Conservation (phyloP, 2,888 invertebrate species). For the Conops quadrifasciatus region DNA sequence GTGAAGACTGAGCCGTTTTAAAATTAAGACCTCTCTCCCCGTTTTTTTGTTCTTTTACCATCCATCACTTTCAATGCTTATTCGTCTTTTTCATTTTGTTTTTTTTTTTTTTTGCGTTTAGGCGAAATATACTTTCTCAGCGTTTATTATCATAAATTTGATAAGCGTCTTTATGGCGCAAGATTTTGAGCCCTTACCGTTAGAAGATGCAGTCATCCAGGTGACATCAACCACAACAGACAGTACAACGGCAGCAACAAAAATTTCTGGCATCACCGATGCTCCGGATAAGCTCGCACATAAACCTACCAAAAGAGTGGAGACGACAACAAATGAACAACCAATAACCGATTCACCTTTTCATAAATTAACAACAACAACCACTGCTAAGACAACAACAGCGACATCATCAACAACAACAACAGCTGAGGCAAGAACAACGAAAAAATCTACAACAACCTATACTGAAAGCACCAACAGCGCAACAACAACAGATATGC, state of each 20-base stretch:
- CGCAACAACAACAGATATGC: not conserved
- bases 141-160: constrained; percentile 4
- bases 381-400: not conserved
- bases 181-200: constrained; percentile 46
- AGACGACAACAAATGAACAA: constrained; percentile 31
- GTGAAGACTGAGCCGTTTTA: too few relatives aligned
- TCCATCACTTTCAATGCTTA: not conserved
- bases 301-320: constrained; percentile 38
- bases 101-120: constrained; percentile 7
- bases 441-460: not conserved
- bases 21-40: too few relatives aligned
- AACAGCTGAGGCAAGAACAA: not conserved
- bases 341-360: constrained; percentile 18
- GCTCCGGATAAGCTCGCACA: not conserved
- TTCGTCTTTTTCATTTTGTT: not conserved
- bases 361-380: not conserved
- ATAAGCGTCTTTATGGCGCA: constrained; percentile 40
- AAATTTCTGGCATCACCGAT: not conserved
- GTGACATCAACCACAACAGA: constrained; percentile 27
- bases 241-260: constrained; percentile 1
- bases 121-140: constrained; percentile 12
- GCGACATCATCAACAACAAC: constrained; percentile 12
- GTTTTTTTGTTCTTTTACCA: too few relatives aligned
- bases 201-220: constrained; percentile 42
- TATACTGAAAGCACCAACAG: constrained; percentile 1